Evolutionary conservation across 2,888 invertebrate species (phyloP).

Genomic region (Gymnocheta viridis): DNA sequence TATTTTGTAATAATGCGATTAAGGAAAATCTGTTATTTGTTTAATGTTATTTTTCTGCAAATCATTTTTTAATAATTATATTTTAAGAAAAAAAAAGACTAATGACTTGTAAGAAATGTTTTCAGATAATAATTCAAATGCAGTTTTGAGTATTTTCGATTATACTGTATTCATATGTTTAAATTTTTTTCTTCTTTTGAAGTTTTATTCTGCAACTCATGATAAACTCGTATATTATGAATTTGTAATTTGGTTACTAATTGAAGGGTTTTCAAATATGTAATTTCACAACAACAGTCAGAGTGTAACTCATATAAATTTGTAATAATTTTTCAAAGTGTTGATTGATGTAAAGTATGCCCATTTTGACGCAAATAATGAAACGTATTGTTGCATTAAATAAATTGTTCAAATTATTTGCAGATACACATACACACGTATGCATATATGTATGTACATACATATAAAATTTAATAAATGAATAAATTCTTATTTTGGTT

Average conservation of each 20-base stretch:
- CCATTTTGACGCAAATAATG: neutral
- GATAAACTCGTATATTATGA: conserved; percentile 48
- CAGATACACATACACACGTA: neutral
- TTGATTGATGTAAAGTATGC: conserved; percentile 22
- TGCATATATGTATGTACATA: neutral
- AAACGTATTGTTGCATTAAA: neutral
- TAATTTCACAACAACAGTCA: conserved; percentile 16
- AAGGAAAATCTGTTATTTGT: conserved; percentile 29
- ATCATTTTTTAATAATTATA: conserved; percentile 65
- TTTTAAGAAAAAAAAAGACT: conserved; percentile 43
- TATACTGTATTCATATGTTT: conserved; percentile 21
- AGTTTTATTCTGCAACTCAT: conserved; percentile 57
- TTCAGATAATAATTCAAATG: conserved; percentile 45
- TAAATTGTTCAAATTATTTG: neutral
- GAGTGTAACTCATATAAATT: conserved; percentile 24
- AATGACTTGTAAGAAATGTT: conserved; percentile 60
- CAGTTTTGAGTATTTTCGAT: conserved; percentile 32
- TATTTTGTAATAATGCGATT: conserved; percentile 60
- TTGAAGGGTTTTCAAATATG: conserved; percentile 57
- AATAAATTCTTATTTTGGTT: neutral
- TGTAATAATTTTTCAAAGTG: conserved; percentile 25
- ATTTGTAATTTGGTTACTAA: conserved; percentile 66
- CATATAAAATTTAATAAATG: neutral
- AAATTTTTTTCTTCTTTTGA: neutral
- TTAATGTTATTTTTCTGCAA: conserved; percentile 55